phyloP scores from a whole-genome alignment of 2,888 invertebrate genomes.

The Salticus scenicus region DNA sequence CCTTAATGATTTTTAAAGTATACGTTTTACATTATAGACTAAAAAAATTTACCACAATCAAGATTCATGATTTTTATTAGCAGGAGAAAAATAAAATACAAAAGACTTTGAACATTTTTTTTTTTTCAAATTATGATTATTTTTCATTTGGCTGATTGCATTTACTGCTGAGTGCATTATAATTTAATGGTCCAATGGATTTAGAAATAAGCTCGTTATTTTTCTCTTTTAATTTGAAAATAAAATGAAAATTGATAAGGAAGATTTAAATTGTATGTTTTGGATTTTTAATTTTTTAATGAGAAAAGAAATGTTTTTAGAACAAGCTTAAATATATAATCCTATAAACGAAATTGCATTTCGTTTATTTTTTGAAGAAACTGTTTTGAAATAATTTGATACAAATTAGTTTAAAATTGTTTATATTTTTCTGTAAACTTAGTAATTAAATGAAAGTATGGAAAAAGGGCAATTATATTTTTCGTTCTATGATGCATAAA shows the following conservation, averaged over 20 bases:
- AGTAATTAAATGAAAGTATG: too few species aligned
- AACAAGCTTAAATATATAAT: background rate
- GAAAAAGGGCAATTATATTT: too few species aligned
- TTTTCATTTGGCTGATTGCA: background rate
- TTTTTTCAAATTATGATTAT: background rate
- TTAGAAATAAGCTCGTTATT: background rate
- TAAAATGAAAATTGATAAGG: background rate
- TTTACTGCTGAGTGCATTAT: background rate
- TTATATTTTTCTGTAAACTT: too few species aligned
- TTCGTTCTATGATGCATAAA: too few species aligned
- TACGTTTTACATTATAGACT: background rate
- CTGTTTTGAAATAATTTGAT: too few species aligned
- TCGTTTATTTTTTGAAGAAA: too few species aligned
- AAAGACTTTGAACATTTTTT: background rate
- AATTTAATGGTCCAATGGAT: slow-evolving; percentile 1
- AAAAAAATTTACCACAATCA: background rate
- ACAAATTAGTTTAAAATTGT: too few species aligned
- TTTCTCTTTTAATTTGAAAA: background rate
- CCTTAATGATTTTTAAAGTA: background rate
- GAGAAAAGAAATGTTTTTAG: background rate
- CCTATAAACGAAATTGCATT: background rate
- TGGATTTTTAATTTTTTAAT: background rate
- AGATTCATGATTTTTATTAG: background rate
- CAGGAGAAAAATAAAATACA: background rate
- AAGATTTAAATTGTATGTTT: background rate